Conservation (phyloP, 2,113 vertebrate species). For the Hystrix cristata region DNA sequence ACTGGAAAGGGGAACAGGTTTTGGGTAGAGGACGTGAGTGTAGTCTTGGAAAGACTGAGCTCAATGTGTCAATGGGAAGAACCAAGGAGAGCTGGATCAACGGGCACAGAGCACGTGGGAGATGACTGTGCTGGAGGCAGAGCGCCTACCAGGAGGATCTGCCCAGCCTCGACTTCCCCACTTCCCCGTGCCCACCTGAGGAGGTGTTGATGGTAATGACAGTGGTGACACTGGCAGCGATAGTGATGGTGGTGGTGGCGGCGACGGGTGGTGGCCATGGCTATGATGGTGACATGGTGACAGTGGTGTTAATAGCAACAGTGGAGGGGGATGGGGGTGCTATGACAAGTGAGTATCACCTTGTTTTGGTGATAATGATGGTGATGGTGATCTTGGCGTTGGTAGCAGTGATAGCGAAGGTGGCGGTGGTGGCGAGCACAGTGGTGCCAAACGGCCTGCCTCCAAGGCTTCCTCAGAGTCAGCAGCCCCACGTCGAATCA, state of each 20-base stretch:
- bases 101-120: accelerated
- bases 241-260: neutral
- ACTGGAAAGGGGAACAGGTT: neutral
- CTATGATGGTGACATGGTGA: neutral
- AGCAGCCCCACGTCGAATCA: neutral
- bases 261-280: too few relatives aligned
- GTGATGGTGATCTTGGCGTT: too few relatives aligned
- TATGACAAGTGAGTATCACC: too few relatives aligned
- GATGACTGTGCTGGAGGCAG: neutral
- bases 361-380: neutral
- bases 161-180: neutral
- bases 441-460: neutral
- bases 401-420: too few relatives aligned
- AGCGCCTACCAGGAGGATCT: neutral
- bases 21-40: neutral
- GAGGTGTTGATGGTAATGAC: neutral
- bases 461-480: neutral
- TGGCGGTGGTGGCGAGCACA: neutral
- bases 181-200: neutral
- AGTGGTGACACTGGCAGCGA: neutral
- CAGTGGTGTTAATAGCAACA: neutral
- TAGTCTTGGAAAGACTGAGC: neutral
- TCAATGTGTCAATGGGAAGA: neutral
- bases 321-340: too few relatives aligned
- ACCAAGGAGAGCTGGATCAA: accelerated